Evolutionary conservation across 2,113 vertebrate species (phyloP), one percentile per base, ranked within the genome.

Genomic region (Acanthochromis polyacanthus): DNA sequence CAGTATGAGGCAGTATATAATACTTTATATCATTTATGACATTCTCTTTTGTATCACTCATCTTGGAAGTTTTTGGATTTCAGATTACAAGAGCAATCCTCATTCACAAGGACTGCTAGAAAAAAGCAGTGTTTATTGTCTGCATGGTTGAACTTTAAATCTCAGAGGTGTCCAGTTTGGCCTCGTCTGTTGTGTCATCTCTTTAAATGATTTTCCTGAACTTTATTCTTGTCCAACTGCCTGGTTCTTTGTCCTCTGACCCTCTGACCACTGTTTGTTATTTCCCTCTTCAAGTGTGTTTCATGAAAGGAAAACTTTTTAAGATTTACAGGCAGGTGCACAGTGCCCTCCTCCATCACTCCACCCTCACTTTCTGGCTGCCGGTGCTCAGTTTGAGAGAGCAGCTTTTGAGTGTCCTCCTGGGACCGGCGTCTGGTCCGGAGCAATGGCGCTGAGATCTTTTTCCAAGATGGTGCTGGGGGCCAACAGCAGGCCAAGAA

Each of bases 381-480:
- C 78, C 74, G 30, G 65, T 84, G 78, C 86, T 91, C 82, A 86
- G 57, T 91, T 93, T 92, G 87, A 80, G 69, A 78, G 87, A 78
- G 73, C 86, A 64, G 87, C 52, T 58, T 92, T 90, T 91, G 82
- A 93, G 30, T 75, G n/a, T 52, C 77, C 93, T 84, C 87, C 2
- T 23, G 88, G 88, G 90, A 89, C 88, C 86, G 7, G 0, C 0
- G 80, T 87, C 75, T 78, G 87, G 87, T 88, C 82, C 89, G 87
- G 60, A 88, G 89, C 91, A 86, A 84, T 32, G 57, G 72, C 19
- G 10, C 78, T 68, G 91, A 93, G 94, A 92, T 95, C 88, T 95
- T 95, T 95, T 95, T 88, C 80, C 89, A 92, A 93, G 75, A 92
- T 94, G 85, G 79, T 92, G 84, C 84, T 10, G 89, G 92, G 94